phyloP scores from a whole-genome alignment of 1,140 invertebrate genomes.

The Formica exsecta region DNA sequence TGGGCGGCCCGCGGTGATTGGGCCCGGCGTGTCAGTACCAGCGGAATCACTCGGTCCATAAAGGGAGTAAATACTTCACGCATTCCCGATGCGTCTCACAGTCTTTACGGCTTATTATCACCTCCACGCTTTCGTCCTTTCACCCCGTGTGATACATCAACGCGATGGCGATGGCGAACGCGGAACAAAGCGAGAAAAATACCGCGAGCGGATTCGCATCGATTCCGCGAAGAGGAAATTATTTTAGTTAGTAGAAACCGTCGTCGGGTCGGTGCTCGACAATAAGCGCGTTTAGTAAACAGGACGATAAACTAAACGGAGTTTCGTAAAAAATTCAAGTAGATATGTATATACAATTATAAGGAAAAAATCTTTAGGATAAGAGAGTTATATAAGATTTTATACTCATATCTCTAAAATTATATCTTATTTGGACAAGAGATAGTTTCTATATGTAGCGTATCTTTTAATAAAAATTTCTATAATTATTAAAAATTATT shows the following conservation, averaged over 20 bases:
- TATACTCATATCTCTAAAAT: neutral
- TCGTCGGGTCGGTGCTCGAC: neutral
- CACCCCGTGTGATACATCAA: conserved; percentile 76
- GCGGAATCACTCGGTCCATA: conserved; percentile 59
- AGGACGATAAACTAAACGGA: conserved; percentile 22
- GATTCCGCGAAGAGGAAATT: conserved; percentile 67
- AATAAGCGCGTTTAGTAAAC: conserved; percentile 35
- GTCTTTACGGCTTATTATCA: conserved; percentile 84
- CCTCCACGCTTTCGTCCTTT: conserved; percentile 80
- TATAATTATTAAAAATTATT: conserved; percentile 9
- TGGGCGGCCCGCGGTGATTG: conserved; percentile 63
- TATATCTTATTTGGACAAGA: neutral
- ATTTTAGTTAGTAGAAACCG: conserved; percentile 42
- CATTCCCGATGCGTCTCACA: conserved; percentile 82
- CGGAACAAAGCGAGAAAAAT: conserved; percentile 41
- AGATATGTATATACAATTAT: neutral
- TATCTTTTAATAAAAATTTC: neutral
- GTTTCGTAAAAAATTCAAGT: conserved; percentile 1
- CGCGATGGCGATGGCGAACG: conserved; percentile 53
- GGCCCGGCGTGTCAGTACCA: conserved; percentile 13
- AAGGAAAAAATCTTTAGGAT: neutral
- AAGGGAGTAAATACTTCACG: conserved; percentile 77
- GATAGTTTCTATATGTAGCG: neutral
- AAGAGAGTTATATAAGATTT: neutral
- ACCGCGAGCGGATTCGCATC: conserved; percentile 27